These are phyloP conservation scores for Anolis apletophallus DNA, from an alignment of 2,797 vertebrate species.

Conservation along the genomic window DNA sequence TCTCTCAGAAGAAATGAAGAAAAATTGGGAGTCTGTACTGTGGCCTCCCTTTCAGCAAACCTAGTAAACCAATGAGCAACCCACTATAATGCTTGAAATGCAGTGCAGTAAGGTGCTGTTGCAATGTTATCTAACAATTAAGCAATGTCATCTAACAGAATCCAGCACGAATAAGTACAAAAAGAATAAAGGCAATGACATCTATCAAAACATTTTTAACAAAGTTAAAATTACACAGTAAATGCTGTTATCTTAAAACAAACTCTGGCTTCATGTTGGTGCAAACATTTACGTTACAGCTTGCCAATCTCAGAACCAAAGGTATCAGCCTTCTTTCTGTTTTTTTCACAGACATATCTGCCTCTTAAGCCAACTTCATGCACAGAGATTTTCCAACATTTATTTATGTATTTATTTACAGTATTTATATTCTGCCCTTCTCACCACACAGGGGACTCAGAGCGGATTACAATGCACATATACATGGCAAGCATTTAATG, in stretches of 20 bases:
- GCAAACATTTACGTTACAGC: conserved; percentile 51
- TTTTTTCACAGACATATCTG: conserved; percentile 63
- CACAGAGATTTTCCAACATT: conserved; percentile 75
- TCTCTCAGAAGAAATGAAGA: not conserved
- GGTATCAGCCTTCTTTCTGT: conserved; percentile 38
- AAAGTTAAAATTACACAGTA: conserved; percentile 45
- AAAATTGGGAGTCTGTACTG: not conserved
- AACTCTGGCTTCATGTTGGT: conserved; percentile 36
- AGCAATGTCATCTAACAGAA: not conserved
- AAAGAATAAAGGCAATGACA: conserved; percentile 27
- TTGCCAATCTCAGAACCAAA: conserved; percentile 49
- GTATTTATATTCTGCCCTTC: too few species aligned
- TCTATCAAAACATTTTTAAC: not conserved
- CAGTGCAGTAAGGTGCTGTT: not conserved
- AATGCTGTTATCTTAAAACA: conserved; percentile 53
- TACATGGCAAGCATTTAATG: too few species aligned
- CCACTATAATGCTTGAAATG: not conserved
- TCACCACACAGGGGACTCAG: too few species aligned
- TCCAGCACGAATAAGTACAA: conserved; percentile 13
- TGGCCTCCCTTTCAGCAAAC: not conserved
- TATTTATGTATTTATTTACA: too few species aligned
- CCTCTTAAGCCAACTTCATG: conserved; percentile 70
- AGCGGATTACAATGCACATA: too few species aligned
- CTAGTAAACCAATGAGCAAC: not conserved
- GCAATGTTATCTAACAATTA: not conserved